Evolutionary conservation across 2,113 vertebrate species (phyloP).

Genomic region (Channa argus): DNA sequence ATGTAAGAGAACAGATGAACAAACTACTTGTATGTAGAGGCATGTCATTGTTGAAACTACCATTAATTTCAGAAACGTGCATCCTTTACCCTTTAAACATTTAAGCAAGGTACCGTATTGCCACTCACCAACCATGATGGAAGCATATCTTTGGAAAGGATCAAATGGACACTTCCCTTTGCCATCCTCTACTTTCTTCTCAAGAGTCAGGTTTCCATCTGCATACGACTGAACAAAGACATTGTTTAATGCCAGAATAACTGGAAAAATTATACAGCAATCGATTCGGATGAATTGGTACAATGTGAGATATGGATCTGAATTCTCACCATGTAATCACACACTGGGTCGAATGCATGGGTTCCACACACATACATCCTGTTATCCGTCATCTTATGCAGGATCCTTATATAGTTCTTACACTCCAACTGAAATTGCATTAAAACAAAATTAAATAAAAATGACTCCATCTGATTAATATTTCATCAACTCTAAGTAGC

Average conservation of each 20-base stretch:
- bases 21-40: too few species aligned
- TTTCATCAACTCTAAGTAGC: neutral
- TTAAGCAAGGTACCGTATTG: neutral
- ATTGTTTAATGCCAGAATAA: neutral
- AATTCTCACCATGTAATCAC: slow-evolving; percentile 83
- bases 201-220: slow-evolving; percentile 69
- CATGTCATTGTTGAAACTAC: too few species aligned
- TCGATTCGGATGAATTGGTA: neutral
- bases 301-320: neutral
- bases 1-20: too few species aligned
- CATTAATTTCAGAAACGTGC: too few species aligned
- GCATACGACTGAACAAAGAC: slow-evolving; percentile 70
- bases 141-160: slow-evolving; percentile 79
- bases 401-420: slow-evolving; percentile 84
- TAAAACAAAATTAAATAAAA: slow-evolving; percentile 1
- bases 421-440: slow-evolving; percentile 78
- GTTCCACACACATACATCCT: slow-evolving; percentile 85
- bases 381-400: slow-evolving; percentile 76
- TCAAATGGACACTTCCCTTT: slow-evolving; percentile 86
- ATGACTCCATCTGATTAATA: neutral
- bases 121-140: slow-evolving; percentile 83
- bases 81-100: too few species aligned
- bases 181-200: slow-evolving; percentile 72
- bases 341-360: slow-evolving; percentile 83
- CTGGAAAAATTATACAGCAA: neutral